phyloP scores from a whole-genome alignment of 2,113 vertebrate genomes.

The Baryphthengus martii region DNA sequence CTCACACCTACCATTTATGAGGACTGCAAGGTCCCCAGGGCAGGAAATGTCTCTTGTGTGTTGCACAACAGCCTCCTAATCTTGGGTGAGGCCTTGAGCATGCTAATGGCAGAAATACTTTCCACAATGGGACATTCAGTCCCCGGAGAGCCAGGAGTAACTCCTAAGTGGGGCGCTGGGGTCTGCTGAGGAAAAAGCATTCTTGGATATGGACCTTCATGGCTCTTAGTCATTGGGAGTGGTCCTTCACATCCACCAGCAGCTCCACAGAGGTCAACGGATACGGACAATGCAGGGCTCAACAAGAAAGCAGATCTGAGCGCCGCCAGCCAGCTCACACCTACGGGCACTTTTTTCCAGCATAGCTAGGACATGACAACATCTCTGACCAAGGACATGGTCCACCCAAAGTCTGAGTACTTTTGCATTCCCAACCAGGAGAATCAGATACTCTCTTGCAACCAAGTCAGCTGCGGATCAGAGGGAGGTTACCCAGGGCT shows the following conservation, averaged over 20 bases:
- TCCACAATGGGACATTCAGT: constrained; percentile 36
- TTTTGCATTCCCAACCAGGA: not conserved
- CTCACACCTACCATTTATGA: not conserved
- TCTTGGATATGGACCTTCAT: not conserved
- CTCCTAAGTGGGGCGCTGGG: not conserved
- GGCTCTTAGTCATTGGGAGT: not conserved
- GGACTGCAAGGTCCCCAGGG: not conserved
- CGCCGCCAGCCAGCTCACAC: not conserved
- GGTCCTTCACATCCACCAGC: not conserved
- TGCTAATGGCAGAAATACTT: constrained; percentile 29
- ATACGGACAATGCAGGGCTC: not conserved
- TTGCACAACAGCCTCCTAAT: constrained; percentile 38
- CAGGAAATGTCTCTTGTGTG: not conserved
- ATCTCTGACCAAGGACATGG: not conserved
- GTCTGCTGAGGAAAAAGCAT: not conserved
- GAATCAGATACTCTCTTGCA: not conserved
- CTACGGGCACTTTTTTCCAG: not conserved
- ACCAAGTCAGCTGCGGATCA: not conserved
- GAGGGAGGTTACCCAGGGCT: not conserved
- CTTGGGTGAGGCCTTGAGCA: constrained; percentile 38
- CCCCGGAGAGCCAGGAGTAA: not conserved
- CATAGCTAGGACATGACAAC: not conserved
- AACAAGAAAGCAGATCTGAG: not conserved
- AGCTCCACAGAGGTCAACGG: not conserved
- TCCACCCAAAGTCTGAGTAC: not conserved